These are phyloP conservation scores for Octonoba sinensis DNA, from an alignment of 2,888 invertebrate genomes.

Conservation along the genomic window DNA sequence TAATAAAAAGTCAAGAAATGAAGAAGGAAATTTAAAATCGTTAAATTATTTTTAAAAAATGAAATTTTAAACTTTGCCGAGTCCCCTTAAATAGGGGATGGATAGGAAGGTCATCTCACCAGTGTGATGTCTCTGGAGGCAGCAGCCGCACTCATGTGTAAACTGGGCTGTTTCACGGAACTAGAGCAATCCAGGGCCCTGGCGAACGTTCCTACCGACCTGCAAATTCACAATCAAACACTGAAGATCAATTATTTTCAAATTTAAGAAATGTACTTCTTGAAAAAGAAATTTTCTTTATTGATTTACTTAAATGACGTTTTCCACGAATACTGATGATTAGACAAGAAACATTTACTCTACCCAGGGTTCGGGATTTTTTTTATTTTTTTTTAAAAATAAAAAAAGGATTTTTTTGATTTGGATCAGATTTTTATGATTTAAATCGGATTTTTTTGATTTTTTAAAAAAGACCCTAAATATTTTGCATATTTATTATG, in stretches of 20 bases:
- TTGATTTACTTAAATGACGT: not conserved
- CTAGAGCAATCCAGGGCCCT: conserved; percentile 98
- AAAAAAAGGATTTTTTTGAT: not conserved
- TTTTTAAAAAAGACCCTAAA: too few relatives aligned
- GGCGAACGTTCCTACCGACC: conserved; percentile 98
- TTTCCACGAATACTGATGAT: too few relatives aligned
- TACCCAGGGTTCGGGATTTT: not conserved
- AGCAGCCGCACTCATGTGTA: conserved; percentile 99
- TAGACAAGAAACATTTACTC: not conserved
- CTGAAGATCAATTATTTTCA: not conserved
- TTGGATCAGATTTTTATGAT: too few relatives aligned
- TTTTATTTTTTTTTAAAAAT: not conserved
- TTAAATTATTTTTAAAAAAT: too few relatives aligned
- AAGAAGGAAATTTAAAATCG: too few relatives aligned
- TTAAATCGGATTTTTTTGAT: too few relatives aligned
- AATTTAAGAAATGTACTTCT: too few relatives aligned
- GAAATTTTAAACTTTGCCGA: too few relatives aligned
- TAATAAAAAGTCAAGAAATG: too few relatives aligned
- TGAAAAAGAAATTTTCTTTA: not conserved
- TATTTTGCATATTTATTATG: too few relatives aligned
- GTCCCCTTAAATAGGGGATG: too few relatives aligned
- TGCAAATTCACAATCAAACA: conserved; percentile 68
- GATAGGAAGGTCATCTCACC: too few relatives aligned
- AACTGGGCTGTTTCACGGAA: conserved; percentile 96
- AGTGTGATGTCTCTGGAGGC: conserved; percentile 98